phyloP scores from a whole-genome alignment of 2,888 invertebrate genomes.

The Drosophila eohydei region DNA sequence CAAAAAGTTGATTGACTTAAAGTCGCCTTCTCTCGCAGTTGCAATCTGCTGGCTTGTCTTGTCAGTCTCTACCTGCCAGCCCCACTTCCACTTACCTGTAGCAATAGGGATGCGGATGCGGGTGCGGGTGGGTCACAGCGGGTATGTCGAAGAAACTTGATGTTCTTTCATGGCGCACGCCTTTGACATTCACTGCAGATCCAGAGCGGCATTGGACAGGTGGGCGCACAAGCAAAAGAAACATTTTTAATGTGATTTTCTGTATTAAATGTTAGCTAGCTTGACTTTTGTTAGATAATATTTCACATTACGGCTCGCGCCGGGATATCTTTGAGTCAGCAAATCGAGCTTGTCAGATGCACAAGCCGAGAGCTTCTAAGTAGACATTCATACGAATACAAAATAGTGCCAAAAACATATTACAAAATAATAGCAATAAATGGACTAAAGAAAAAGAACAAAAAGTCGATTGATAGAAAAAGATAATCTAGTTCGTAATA shows the following conservation, averaged over 20 bases:
- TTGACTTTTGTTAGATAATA: conserved; percentile 79
- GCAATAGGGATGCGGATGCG: conserved; percentile 79
- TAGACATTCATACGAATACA: conserved; percentile 11
- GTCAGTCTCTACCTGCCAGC: conserved; percentile 31
- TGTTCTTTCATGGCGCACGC: conserved; percentile 85
- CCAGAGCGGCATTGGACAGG: conserved; percentile 34
- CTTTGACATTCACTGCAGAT: conserved; percentile 84
- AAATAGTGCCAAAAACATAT: not conserved
- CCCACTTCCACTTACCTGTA: conserved; percentile 80
- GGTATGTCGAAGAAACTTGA: conserved; percentile 85
- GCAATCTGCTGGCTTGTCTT: conserved; percentile 49
- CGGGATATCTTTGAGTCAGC: conserved; percentile 76
- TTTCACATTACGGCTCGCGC: conserved; percentile 79
- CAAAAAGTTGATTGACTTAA: conserved; percentile 70
- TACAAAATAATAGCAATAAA: conserved; percentile 6
- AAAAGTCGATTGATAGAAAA: not conserved
- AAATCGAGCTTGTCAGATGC: conserved; percentile 76
- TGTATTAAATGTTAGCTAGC: conserved; percentile 32
- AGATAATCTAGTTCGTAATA: not conserved
- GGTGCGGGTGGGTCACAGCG: conserved; percentile 85
- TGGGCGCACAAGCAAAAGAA: conserved; percentile 30
- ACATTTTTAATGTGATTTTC: conserved; percentile 53
- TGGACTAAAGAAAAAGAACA: not conserved
- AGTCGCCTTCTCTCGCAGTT: conserved; percentile 39
- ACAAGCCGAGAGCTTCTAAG: conserved; percentile 42